Percentiles rank a stretch among this genome's conserved stretches.
Conservation (phyloP, 2,888 invertebrate species). For the Saturnia pavonia region DNA sequence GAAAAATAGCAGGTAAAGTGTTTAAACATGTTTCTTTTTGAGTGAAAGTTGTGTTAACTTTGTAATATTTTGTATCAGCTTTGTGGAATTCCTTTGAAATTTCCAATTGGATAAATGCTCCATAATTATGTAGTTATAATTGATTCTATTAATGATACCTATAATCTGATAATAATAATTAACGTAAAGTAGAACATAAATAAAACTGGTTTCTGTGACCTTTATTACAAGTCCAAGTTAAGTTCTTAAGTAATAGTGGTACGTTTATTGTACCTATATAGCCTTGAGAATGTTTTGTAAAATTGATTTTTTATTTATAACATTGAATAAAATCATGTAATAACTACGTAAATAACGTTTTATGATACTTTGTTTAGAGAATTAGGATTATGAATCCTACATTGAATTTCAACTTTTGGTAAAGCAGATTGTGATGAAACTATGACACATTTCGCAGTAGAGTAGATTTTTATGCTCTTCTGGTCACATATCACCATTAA, state of each 20-base stretch:
- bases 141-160: neutral
- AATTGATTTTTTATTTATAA: neutral
- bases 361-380: neutral
- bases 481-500: neutral
- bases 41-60: conserved; percentile 59
- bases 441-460: neutral
- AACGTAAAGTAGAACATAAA: conserved; percentile 1
- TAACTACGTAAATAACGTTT: neutral
- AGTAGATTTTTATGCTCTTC: neutral
- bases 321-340: neutral
- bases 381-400: neutral
- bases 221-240: conserved; percentile 21
- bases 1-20: conserved; percentile 55
- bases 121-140: neutral
- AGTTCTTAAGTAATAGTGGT: conserved; percentile 23
- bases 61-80: neutral
- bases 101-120: neutral
- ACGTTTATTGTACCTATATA: conserved; percentile 15
- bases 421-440: neutral
- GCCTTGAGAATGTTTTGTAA: conserved; percentile 31
- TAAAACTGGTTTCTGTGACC: conserved; percentile 33
- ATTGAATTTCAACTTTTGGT: neutral
- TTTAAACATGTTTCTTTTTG: conserved; percentile 32
- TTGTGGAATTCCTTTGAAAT: neutral
- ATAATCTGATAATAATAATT: neutral